Evolutionary conservation across 2,797 vertebrate species (phyloP).

Genomic region (Microctenopoma lineatum): DNA sequence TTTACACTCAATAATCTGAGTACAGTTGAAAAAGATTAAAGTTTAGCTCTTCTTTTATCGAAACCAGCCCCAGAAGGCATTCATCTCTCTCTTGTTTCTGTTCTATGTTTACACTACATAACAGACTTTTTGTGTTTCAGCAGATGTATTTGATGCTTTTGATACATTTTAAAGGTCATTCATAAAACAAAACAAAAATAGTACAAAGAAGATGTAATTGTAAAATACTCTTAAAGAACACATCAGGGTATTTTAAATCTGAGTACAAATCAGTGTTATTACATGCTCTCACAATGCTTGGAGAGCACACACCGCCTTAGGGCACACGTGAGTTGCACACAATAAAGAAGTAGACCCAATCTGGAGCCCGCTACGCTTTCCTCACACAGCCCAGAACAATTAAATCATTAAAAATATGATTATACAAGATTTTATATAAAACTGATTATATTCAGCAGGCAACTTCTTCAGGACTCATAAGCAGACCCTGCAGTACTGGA

Average conservation of each 20-base stretch:
- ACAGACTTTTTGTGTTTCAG: constrained; percentile 48
- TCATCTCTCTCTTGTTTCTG: constrained; percentile 39
- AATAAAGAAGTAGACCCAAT: constrained; percentile 14
- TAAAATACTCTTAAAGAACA: constrained; percentile 25
- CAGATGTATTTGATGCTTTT: constrained; percentile 46
- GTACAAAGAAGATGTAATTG: constrained; percentile 34
- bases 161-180: constrained; percentile 51
- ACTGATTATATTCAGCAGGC: constrained; percentile 5
- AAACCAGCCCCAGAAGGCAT: constrained; percentile 57
- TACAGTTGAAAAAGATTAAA: constrained; percentile 57
- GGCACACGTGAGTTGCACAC: constrained; percentile 20
- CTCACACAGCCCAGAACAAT: constrained; percentile 12
- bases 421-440: not conserved
- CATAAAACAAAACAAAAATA: constrained; percentile 47
- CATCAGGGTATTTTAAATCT: constrained; percentile 60
- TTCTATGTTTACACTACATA: constrained; percentile 42
- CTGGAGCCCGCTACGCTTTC: not conserved
- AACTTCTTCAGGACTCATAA: not conserved
- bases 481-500: not conserved
- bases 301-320: constrained; percentile 18
- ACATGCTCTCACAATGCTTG: constrained; percentile 8
- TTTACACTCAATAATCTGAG: constrained; percentile 66
- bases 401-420: constrained; percentile 3
- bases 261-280: constrained; percentile 49
- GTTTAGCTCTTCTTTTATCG: constrained; percentile 55